Conservation (phyloP, 2,113 vertebrate species). For the Hippoglossus stenolepis region DNA sequence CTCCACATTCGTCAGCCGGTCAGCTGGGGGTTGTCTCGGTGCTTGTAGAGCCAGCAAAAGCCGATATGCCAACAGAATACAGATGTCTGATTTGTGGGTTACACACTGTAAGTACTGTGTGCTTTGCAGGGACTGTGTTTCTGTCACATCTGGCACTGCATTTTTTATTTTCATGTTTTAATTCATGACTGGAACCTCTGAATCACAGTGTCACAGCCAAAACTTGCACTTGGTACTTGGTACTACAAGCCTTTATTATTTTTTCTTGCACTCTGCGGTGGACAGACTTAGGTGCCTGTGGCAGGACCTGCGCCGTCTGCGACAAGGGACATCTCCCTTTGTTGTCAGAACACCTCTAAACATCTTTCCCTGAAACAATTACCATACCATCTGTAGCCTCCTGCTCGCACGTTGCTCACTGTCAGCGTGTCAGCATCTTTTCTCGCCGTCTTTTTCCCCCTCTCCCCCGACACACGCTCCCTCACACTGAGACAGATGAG, state of each 20-base stretch:
- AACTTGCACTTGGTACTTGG: constrained; percentile 15
- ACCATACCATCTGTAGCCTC: constrained; percentile 79
- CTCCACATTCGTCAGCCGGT: constrained; percentile 22
- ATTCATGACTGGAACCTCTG: constrained; percentile 7
- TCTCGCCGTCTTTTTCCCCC: neutral
- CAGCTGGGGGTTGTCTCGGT: constrained; percentile 6
- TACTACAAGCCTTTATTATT: constrained; percentile 15
- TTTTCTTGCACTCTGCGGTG: neutral
- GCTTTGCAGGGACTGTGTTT: constrained; percentile 7
- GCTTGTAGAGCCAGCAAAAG: constrained; percentile 8
- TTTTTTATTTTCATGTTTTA: constrained; percentile 18
- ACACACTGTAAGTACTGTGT: constrained; percentile 9
- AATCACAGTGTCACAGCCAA: constrained; percentile 19
- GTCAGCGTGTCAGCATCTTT: constrained; percentile 56
- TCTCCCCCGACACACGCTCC: neutral
- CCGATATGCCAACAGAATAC: constrained; percentile 4
- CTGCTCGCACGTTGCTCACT: constrained; percentile 60
- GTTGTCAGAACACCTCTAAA: constrained; percentile 76
- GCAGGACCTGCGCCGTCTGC: constrained; percentile 60
- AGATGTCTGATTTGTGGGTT: constrained; percentile 27
- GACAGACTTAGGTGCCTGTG: constrained; percentile 60
- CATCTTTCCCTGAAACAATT: constrained; percentile 81
- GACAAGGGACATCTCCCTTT: constrained; percentile 66
- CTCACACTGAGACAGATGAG: constrained; percentile 20
- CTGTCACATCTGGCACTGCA: constrained; percentile 12